Evolutionary conservation across 2,797 vertebrate genomes (phyloP).

Genomic region (Oryzias sinensis): DNA sequence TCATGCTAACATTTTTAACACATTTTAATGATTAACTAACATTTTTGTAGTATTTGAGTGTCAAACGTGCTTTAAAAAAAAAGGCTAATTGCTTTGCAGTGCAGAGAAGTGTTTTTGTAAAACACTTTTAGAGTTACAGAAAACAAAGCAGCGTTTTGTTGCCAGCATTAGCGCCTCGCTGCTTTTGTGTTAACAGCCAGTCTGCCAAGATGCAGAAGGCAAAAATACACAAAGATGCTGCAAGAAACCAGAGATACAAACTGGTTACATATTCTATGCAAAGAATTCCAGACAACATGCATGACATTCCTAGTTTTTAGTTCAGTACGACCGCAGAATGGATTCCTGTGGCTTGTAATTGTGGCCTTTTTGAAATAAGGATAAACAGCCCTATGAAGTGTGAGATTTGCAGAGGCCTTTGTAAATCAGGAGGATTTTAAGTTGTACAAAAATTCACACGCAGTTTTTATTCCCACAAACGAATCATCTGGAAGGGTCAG

Average conservation of each 20-base stretch:
- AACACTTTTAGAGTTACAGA: neutral
- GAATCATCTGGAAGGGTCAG: too few species aligned
- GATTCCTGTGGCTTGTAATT: conserved; percentile 47
- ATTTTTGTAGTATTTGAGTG: too few species aligned
- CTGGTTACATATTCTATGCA: neutral
- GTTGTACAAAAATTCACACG: too few species aligned
- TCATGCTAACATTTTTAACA: too few species aligned
- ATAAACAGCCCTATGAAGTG: conserved; percentile 27
- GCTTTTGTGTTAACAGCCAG: neutral
- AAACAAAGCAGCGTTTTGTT: neutral
- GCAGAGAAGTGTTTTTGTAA: neutral
- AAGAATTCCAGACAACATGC: conserved; percentile 14
- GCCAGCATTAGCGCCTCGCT: neutral
- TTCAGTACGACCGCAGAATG: conserved; percentile 23
- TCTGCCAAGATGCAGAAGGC: neutral
- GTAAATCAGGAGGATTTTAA: too few species aligned
- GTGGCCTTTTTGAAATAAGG: conserved; percentile 44
- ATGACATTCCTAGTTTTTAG: conserved; percentile 18
- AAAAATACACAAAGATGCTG: neutral
- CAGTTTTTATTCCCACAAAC: too few species aligned
- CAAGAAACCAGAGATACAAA: conserved; percentile 2
- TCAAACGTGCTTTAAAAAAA: too few species aligned
- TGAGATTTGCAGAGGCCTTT: neutral
- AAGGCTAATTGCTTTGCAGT: neutral
- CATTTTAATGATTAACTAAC: too few species aligned